These are phyloP conservation scores for Halisarca cf. caerulea DNA, from an alignment of 37 sponge, comb jelly and placozoan genomes.

Conservation along the genomic window DNA sequence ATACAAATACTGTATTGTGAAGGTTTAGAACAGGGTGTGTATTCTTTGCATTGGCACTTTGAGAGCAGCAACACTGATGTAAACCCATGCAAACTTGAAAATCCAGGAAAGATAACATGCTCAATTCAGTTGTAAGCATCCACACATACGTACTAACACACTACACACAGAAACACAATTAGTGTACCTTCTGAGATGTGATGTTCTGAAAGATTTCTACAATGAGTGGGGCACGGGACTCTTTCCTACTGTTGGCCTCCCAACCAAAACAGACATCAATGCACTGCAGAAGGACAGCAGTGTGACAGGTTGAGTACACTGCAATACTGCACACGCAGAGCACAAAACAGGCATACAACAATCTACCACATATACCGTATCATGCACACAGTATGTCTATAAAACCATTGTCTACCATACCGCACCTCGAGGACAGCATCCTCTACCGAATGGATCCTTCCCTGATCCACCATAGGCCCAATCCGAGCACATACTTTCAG, in stretches of 20 bases:
- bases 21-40: no score
- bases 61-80: no score
- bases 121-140: no score
- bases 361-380: no score
- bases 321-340: background rate
- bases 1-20: no score
- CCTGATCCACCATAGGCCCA: constrained; percentile 42
- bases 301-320: background rate
- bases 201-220: constrained; percentile 26
- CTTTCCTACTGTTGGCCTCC: background rate
- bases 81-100: no score
- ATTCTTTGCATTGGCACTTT: no score
- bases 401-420: no score
- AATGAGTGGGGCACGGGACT: background rate
- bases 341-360: background rate
- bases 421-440: constrained; percentile 70
- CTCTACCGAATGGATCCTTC: constrained; percentile 37
- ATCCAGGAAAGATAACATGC: no score
- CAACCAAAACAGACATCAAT: constrained; percentile 11
- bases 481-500: constrained; percentile 64
- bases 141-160: background rate
- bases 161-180: background rate
- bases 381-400: no score
- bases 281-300: background rate
- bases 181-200: background rate